A percentile compares a stretch with the other conserved stretches of the same genome.
Evolutionary conservation across 2,113 vertebrate genomes (phyloP).

Genomic region (Cyprinodon brontotheroides): DNA sequence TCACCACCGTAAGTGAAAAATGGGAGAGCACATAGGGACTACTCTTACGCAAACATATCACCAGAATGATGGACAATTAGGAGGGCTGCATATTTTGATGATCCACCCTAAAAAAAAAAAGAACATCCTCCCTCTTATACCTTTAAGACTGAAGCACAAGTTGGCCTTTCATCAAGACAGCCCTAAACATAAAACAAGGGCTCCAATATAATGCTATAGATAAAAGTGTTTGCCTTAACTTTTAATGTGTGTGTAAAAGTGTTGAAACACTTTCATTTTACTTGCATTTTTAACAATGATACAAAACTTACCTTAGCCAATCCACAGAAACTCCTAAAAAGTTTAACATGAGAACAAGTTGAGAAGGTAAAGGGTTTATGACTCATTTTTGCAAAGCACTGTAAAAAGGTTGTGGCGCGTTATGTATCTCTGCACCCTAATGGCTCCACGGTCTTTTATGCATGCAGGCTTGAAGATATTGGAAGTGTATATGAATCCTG

Average conservation of each 20-base stretch:
- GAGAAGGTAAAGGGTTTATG: not conserved
- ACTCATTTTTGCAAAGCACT: not conserved
- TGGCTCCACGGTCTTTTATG: conserved; percentile 21
- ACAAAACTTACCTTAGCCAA: not conserved
- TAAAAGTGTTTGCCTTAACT: not conserved
- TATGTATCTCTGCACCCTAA: not conserved
- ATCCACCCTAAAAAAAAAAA: too few relatives aligned
- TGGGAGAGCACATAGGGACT: too few relatives aligned
- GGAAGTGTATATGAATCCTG: conserved; percentile 32
- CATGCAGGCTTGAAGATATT: conserved; percentile 15
- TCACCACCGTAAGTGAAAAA: too few relatives aligned
- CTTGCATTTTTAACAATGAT: not conserved
- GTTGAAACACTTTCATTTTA: not conserved
- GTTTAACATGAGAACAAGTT: not conserved
- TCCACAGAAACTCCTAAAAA: too few relatives aligned
- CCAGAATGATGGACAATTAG: too few relatives aligned
- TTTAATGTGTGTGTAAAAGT: not conserved
- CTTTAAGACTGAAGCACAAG: not conserved
- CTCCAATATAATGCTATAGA: not conserved
- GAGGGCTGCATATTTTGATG: too few relatives aligned
- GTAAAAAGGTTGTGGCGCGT: not conserved
- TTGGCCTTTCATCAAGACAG: not conserved
- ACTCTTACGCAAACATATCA: too few relatives aligned
- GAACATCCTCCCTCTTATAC: too few relatives aligned
- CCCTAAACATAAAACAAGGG: not conserved